These are phyloP conservation scores for Drosophila mettleri DNA, from an alignment of 2,888 invertebrate genomes.

Conservation along the genomic window DNA sequence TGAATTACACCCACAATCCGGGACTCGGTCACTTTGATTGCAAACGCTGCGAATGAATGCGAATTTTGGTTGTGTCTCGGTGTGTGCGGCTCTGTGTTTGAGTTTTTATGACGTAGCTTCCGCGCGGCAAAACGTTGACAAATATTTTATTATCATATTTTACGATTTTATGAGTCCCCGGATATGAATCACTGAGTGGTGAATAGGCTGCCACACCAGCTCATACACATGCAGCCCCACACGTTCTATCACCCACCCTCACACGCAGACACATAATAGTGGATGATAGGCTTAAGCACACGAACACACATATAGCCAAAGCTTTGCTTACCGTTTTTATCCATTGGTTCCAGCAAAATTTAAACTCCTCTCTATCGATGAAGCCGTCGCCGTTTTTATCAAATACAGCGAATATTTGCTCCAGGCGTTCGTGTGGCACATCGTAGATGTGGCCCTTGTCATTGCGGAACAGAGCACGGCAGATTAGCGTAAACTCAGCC, in stretches of 20 bases:
- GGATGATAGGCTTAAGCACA: constrained; percentile 50
- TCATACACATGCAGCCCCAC: neutral
- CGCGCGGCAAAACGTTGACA: constrained; percentile 75
- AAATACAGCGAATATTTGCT: constrained; percentile 92
- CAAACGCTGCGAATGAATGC: constrained; percentile 59
- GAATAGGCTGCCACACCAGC: constrained; percentile 42
- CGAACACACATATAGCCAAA: neutral
- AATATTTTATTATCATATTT: constrained; percentile 81
- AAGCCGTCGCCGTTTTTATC: constrained; percentile 91
- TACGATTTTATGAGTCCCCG: constrained; percentile 81
- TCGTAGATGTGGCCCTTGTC: constrained; percentile 93
- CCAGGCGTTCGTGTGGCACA: constrained; percentile 89
- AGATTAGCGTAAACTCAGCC: constrained; percentile 92
- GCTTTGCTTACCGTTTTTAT: constrained; percentile 90
- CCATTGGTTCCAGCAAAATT: constrained; percentile 95
- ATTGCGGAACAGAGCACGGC: constrained; percentile 94
- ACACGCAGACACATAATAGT: constrained; percentile 46
- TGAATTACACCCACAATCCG: constrained; percentile 81
- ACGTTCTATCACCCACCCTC: neutral
- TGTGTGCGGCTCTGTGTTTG: constrained; percentile 1
- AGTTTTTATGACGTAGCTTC: constrained; percentile 46
- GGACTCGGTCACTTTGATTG: constrained; percentile 79
- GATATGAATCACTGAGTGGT: constrained; percentile 80
- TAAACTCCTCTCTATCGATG: constrained; percentile 93
- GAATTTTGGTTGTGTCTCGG: constrained; percentile 26